Base-by-base conservation (phyloP, 2,888 invertebrate genomes). In the Hypomecis atomaria region DNA sequence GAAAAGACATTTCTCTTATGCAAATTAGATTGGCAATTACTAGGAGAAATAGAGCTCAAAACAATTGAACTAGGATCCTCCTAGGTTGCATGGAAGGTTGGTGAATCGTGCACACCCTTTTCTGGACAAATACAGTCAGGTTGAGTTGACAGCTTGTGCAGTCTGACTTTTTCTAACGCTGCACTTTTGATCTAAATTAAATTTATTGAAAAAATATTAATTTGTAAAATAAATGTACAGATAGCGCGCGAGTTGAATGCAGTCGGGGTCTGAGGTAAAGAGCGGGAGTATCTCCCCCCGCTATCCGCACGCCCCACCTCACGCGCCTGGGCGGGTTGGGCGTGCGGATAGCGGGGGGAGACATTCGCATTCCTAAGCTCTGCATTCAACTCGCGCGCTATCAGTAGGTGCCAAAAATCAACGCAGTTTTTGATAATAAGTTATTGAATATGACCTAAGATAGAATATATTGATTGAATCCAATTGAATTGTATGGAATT, bases 41-140 rank as follows among this genome's bases (percentile, higher is more conserved):
- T 62, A 66, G 38, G 52, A 43, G 42, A 58, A 66, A 66, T 49
- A 59, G 59, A 48, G 34, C 40, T 44, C 10, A 48, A 53, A 60
- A 49, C 60, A 37, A 53, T 50, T 45, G 60, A 60, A 43, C 50
- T 9, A 9, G 40, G 0, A 42, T 52, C 13, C 38, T 43, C 36
- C 43, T 34, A 11, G 13, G 36, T 45, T 5, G n/a, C 6, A 38
- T 13, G 38, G 13, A 53, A 52, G 56, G 45, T 40, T 44, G 54
- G 11, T 8, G 6, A 54, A 52, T 78, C 83, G 83, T 83, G 83
- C 78, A 75, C 76, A 72, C 71, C 83, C 83, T 82, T 83, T 82
- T 82, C 72, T 73, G 83, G 81, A 40, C 43, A 36, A 11, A 44
- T 48, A 42, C 33, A 34, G 49, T 59, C 64, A 64, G 65, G 62